Percentiles rank a stretch among this genome's conserved stretches.
phyloP scores from a whole-genome alignment of 1,140 invertebrate genomes.

The Brachionus rubens region DNA sequence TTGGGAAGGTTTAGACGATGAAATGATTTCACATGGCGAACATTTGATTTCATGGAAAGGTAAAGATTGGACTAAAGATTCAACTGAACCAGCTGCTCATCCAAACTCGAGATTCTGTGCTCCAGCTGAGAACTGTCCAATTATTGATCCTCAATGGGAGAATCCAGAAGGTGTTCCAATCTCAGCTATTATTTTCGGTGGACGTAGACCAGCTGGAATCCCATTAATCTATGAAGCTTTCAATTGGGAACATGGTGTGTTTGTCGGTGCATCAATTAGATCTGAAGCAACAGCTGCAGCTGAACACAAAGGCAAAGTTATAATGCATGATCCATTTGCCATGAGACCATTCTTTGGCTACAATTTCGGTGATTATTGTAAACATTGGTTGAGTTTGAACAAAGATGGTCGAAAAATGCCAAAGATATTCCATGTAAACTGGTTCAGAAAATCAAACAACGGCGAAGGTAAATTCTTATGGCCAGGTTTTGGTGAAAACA shows the following conservation, averaged over 20 bases:
- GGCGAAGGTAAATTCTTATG: slow-evolving; percentile 79
- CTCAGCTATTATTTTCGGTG: slow-evolving; percentile 91
- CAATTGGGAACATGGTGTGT: slow-evolving; percentile 92
- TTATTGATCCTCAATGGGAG: slow-evolving; percentile 79
- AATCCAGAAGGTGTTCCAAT: slow-evolving; percentile 75
- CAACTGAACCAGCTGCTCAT: slow-evolving; percentile 56
- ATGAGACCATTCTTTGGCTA: slow-evolving; percentile 99
- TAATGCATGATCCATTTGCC: slow-evolving; percentile 98
- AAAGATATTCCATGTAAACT: slow-evolving; percentile 95
- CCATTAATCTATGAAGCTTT: slow-evolving; percentile 88
- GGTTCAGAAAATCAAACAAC: slow-evolving; percentile 78
- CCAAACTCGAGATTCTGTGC: slow-evolving; percentile 82
- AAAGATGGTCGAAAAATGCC: slow-evolving; percentile 68
- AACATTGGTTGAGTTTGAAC: slow-evolving; percentile 87
- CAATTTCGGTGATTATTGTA: slow-evolving; percentile 92
- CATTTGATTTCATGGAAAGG: slow-evolving; percentile 55
- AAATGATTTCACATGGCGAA: slow-evolving; percentile 60
- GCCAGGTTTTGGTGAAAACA: slow-evolving; percentile 97
- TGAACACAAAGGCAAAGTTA: slow-evolving; percentile 85
- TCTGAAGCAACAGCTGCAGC: slow-evolving; percentile 98
- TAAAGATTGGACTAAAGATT: slow-evolving; percentile 50
- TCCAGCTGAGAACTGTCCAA: slow-evolving; percentile 87
- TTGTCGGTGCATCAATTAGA: slow-evolving; percentile 86
- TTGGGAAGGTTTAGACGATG: slow-evolving; percentile 95
- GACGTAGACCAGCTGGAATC: slow-evolving; percentile 81